These are phyloP conservation scores for Neodiprion lecontei DNA, from an alignment of 1,140 invertebrate species.

Conservation along the genomic window DNA sequence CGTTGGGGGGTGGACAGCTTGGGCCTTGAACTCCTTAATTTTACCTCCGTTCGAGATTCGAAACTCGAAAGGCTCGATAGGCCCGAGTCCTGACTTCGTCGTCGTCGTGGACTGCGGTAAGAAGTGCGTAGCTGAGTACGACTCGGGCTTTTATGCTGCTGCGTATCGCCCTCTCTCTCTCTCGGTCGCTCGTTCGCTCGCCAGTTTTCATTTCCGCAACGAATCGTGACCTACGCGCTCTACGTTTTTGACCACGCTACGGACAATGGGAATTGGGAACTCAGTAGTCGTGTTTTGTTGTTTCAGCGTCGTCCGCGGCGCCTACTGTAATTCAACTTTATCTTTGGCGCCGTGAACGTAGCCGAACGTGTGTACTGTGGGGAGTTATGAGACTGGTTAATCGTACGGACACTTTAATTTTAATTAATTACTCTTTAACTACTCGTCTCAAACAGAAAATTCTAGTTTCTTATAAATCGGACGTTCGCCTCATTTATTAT, in stretches of 20 bases:
- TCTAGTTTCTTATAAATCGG: no score
- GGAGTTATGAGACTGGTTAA: not conserved
- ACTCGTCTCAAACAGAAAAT: no score
- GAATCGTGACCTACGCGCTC: conserved; percentile 6
- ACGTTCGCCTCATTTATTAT: no score
- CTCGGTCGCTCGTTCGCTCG: not conserved
- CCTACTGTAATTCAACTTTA: not conserved
- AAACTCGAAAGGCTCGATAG: conserved; percentile 1
- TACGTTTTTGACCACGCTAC: not conserved
- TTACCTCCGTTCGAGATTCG: conserved; percentile 6
- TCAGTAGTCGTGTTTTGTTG: not conserved
- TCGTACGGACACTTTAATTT: not conserved
- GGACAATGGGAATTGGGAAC: not conserved
- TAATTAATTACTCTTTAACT: not conserved
- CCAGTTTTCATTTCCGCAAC: not conserved
- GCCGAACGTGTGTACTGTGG: no score
- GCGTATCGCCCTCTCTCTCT: no score
- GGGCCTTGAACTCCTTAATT: not conserved
- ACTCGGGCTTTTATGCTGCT: not conserved
- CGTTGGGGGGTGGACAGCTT: not conserved
- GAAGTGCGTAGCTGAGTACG: not conserved
- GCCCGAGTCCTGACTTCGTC: not conserved
- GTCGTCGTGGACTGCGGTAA: not conserved
- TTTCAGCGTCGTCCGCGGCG: not conserved
- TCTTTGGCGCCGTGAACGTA: no score